Evolutionary conservation across 2,797 vertebrate genomes (phyloP).

Genomic region (Lepus oiostolus): DNA sequence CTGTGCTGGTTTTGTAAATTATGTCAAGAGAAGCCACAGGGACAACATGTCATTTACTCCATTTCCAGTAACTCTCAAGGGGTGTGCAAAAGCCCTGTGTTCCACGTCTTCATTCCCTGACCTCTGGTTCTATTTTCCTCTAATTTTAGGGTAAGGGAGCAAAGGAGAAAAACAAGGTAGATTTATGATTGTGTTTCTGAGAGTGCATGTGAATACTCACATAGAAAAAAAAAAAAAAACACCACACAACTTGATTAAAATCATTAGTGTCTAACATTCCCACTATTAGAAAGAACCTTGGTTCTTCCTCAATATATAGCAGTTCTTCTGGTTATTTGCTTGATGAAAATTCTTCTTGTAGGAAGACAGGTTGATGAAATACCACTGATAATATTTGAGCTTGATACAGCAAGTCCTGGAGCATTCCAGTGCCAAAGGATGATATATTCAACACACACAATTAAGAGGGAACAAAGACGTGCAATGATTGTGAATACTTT

Average conservation of each 20-base stretch:
- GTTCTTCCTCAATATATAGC: neutral
- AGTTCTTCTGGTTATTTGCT: neutral
- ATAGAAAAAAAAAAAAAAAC: neutral
- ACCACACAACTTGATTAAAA: conserved; percentile 7
- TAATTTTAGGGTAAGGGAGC: neutral
- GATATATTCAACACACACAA: neutral
- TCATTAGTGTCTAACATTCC: neutral
- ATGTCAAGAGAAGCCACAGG: neutral
- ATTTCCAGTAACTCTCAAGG: neutral
- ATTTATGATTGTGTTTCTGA: neutral
- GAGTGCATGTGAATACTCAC: neutral
- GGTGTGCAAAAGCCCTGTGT: neutral
- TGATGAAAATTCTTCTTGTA: neutral
- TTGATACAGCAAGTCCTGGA: neutral
- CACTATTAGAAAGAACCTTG: neutral
- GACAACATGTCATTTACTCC: neutral
- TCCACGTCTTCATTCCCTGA: neutral
- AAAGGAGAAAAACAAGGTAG: neutral
- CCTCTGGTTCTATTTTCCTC: neutral
- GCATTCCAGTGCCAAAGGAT: neutral
- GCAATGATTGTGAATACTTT: neutral
- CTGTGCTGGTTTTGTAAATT: neutral
- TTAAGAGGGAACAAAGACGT: neutral
- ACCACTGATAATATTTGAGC: neutral
- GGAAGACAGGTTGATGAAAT: neutral